Evolutionary conservation across 2,888 invertebrate species (phyloP).

Genomic region (Drosophila mulleri): DNA sequence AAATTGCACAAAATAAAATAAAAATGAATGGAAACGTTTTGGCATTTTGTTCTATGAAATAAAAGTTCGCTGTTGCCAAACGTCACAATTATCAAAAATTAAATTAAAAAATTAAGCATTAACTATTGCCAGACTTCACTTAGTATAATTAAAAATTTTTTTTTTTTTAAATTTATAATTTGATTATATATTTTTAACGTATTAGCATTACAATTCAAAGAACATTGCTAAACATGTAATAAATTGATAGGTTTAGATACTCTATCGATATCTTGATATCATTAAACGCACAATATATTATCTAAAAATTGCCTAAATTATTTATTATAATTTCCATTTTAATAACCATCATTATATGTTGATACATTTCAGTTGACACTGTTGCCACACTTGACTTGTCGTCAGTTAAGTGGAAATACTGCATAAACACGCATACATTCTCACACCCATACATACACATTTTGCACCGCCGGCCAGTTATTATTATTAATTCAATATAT

Average conservation of each 20-base stretch:
- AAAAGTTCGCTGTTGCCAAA: slow-evolving; percentile 2
- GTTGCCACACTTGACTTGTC: slow-evolving; percentile 14
- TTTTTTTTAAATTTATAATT: not conserved
- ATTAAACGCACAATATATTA: too few relatives aligned
- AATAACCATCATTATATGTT: not conserved
- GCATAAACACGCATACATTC: slow-evolving; percentile 2
- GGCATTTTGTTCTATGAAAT: not conserved
- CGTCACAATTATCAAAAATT: not conserved
- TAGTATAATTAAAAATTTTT: too few relatives aligned
- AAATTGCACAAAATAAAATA: not conserved
- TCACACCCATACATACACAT: not conserved
- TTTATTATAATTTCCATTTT: not conserved
- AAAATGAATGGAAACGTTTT: too few relatives aligned
- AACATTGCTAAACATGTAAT: too few relatives aligned
- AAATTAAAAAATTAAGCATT: too few relatives aligned
- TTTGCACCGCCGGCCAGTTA: not conserved
- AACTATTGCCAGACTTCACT: too few relatives aligned
- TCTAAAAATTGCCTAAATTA: not conserved
- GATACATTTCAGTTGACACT: not conserved
- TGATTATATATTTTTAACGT: not conserved
- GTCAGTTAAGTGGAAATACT: slow-evolving; percentile 18
- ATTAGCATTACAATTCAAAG: not conserved
- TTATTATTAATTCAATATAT: slow-evolving; percentile 25
- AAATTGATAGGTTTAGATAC: too few relatives aligned
- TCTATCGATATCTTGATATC: too few relatives aligned